phyloP scores from a whole-genome alignment of 2,888 invertebrate species.

The Pogonocherus hispidulus region DNA sequence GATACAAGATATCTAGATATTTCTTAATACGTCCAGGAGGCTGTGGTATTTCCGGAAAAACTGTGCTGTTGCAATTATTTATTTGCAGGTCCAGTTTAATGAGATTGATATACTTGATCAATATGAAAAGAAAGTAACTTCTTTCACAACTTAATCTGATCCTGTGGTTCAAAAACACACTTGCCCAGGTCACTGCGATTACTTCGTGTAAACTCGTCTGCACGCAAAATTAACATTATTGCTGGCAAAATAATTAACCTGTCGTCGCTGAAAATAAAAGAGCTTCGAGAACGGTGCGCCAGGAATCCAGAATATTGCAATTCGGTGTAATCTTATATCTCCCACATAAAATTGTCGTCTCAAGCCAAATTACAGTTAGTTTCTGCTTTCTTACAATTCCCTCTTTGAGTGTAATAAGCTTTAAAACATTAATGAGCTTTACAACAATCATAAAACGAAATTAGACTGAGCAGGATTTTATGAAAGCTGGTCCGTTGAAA shows the following conservation, averaged over 20 bases:
- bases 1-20: too few relatives aligned
- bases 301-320: conserved; percentile 32
- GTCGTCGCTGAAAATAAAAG: conserved; percentile 32
- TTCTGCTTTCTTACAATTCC: conserved; percentile 28
- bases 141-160: too few relatives aligned
- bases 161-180: neutral
- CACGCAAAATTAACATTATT: conserved; percentile 4
- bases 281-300: conserved; percentile 33
- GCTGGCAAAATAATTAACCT: conserved; percentile 1
- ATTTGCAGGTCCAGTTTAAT: too few relatives aligned
- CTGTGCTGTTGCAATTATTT: too few relatives aligned
- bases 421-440: conserved; percentile 49
- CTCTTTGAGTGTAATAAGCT: conserved; percentile 44
- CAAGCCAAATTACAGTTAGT: conserved; percentile 33
- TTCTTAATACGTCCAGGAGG: too few relatives aligned
- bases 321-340: conserved; percentile 36
- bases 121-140: too few relatives aligned
- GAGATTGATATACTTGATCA: too few relatives aligned
- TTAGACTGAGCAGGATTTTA: conserved; percentile 39
- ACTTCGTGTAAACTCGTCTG: neutral
- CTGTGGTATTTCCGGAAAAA: too few relatives aligned
- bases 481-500: conserved; percentile 2
- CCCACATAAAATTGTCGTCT: conserved; percentile 32
- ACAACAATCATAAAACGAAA: conserved; percentile 46
- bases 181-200: neutral